These are phyloP conservation scores for Myopa tessellatipennis DNA, from an alignment of 2,888 invertebrate species.

Conservation along the genomic window DNA sequence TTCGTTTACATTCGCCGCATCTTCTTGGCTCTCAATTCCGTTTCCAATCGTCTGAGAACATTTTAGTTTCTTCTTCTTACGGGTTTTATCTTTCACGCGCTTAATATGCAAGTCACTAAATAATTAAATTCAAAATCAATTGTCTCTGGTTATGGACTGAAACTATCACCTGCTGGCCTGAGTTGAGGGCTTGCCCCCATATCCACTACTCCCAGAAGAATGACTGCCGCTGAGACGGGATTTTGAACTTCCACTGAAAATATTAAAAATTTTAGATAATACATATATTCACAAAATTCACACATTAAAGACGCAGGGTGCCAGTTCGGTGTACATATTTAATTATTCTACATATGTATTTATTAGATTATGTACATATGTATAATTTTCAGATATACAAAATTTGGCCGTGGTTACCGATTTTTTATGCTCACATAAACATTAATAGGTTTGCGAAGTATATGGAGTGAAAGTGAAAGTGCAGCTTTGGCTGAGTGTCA, in stretches of 20 bases:
- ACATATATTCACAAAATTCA: no score
- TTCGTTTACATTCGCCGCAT: constrained; percentile 48
- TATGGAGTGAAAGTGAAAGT: no score
- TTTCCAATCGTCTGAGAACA: constrained; percentile 46
- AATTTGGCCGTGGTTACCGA: no score
- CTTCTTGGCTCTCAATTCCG: constrained; percentile 51
- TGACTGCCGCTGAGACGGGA: constrained; percentile 81
- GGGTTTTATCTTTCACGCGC: constrained; percentile 63
- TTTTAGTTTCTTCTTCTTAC: constrained; percentile 65
- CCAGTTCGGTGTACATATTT: no score
- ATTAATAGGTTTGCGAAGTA: no score
- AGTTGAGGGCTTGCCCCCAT: constrained; percentile 77
- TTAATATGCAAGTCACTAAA: constrained; percentile 60
- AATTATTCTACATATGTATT: no score
- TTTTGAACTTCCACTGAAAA: constrained; percentile 77
- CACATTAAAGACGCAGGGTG: no score
- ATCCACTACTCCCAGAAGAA: constrained; percentile 84
- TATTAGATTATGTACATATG: no score
- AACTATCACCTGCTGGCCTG: constrained; percentile 69
- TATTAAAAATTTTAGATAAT: neutral
- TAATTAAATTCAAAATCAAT: neutral
- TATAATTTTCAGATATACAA: no score
- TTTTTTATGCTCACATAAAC: no score
- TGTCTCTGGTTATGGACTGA: neutral
- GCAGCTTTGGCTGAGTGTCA: no score